phyloP scores from a whole-genome alignment of 1,140 invertebrate species.

The Bombus confusus region DNA sequence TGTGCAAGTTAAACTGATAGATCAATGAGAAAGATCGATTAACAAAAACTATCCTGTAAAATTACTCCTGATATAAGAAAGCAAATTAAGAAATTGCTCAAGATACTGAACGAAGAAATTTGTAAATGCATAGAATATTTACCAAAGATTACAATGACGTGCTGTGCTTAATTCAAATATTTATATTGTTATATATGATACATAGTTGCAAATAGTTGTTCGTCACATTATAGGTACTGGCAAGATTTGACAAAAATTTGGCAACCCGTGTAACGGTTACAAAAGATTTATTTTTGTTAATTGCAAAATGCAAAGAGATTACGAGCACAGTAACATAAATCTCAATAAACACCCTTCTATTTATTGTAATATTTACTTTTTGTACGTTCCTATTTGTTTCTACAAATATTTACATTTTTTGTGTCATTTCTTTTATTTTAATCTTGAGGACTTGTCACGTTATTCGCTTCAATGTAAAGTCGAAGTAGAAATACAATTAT shows the following conservation, averaged over 20 bases:
- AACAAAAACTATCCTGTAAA: too few species aligned
- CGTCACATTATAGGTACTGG: background rate
- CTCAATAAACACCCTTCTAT: background rate
- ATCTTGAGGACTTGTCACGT: background rate
- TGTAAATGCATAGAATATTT: too few species aligned
- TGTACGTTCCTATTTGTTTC: background rate
- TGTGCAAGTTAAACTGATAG: too few species aligned
- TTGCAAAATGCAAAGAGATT: background rate
- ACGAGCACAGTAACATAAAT: background rate
- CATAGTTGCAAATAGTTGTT: background rate
- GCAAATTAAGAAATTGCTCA: too few species aligned
- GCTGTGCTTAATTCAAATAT: background rate
- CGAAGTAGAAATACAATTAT: background rate
- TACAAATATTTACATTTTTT: too few species aligned
- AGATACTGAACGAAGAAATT: too few species aligned
- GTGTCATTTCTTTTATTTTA: background rate
- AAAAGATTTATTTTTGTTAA: constrained; percentile 18
- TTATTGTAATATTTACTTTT: too few species aligned
- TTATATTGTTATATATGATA: background rate
- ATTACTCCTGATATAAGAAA: too few species aligned
- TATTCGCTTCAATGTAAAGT: background rate
- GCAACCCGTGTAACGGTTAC: background rate
- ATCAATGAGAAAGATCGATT: too few species aligned
- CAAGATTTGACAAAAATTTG: background rate
- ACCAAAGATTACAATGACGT: too few species aligned